A percentile compares a stretch with the other conserved stretches of the same genome.
Evolutionary conservation across 2,113 vertebrate genomes (phyloP).

Genomic region (Shinisaurus crocodilurus): DNA sequence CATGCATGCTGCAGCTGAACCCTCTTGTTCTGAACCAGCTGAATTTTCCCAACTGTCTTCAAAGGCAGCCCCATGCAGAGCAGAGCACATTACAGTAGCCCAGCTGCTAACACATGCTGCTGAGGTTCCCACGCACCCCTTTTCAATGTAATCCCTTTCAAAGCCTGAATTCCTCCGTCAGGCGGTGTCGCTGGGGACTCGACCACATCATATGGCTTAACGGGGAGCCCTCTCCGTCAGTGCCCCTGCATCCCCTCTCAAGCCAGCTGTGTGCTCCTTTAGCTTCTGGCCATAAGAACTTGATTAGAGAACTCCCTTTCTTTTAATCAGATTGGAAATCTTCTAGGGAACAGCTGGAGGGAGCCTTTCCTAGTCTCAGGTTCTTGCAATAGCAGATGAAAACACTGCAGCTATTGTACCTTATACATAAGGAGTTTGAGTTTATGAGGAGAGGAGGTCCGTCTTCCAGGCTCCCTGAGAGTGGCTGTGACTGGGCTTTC

Average conservation of each 20-base stretch:
- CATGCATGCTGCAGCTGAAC: background rate
- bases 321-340: conserved; percentile 57
- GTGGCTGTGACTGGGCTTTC: fast-evolving
- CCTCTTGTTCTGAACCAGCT: background rate
- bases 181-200: background rate
- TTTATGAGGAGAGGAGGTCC: background rate
- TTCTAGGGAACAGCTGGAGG: conserved; percentile 61
- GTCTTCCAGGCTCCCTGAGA: background rate
- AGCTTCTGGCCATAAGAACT: conserved; percentile 65
- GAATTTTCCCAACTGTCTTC: too few species aligned
- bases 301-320: conserved; percentile 66
- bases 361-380: conserved; percentile 43
- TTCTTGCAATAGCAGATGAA: conserved; percentile 2
- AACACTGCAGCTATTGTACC: background rate
- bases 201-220: conserved; percentile 8
- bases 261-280: conserved; percentile 55
- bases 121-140: background rate
- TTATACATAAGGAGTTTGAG: background rate
- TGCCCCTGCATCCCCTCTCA: background rate
- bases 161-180: background rate
- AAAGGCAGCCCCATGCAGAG: too few species aligned
- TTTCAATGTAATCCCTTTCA: background rate
- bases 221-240: conserved; percentile 1
- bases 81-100: too few species aligned
- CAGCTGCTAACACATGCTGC: background rate